phyloP scores from a whole-genome alignment of 2,888 invertebrate genomes.

The Torymus aiolomorphi region DNA sequence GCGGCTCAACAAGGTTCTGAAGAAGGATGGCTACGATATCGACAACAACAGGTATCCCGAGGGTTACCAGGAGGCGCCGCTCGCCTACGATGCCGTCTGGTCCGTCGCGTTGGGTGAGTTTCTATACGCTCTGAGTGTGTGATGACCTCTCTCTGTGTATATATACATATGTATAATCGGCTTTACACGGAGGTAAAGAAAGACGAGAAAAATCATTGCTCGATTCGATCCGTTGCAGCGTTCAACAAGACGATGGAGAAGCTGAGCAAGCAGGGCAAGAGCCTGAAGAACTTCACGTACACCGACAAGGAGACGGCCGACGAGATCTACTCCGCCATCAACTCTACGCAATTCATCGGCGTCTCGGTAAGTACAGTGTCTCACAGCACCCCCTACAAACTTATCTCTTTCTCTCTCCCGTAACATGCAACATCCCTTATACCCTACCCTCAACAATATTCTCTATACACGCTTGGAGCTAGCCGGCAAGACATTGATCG shows the following conservation, averaged over 20 bases:
- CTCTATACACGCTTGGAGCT: too few species aligned
- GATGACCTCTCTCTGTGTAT: neutral
- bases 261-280: slow-evolving; percentile 86
- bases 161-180: neutral
- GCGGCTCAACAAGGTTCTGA: slow-evolving; percentile 88
- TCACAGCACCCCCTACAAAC: too few species aligned
- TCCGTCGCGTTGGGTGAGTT: slow-evolving; percentile 92
- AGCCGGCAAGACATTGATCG: neutral
- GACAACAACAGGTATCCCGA: slow-evolving; percentile 91
- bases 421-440: neutral
- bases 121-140: too few species aligned
- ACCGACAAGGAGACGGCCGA: slow-evolving; percentile 95
- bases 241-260: slow-evolving; percentile 97
- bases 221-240: slow-evolving; percentile 78
- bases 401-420: too few species aligned
- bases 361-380: slow-evolving; percentile 94
- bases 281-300: slow-evolving; percentile 96
- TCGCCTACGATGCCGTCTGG: slow-evolving; percentile 99
- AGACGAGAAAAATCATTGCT: neutral
- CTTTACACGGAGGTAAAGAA: neutral
- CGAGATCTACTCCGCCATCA: slow-evolving; percentile 97
- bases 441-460: too few species aligned
- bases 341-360: slow-evolving; percentile 98
- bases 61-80: slow-evolving; percentile 97
- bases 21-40: slow-evolving; percentile 89